Base-by-base conservation (phyloP, 37 sponge, comb jelly and placozoan genomes). In the Ephydatia muelleri region DNA sequence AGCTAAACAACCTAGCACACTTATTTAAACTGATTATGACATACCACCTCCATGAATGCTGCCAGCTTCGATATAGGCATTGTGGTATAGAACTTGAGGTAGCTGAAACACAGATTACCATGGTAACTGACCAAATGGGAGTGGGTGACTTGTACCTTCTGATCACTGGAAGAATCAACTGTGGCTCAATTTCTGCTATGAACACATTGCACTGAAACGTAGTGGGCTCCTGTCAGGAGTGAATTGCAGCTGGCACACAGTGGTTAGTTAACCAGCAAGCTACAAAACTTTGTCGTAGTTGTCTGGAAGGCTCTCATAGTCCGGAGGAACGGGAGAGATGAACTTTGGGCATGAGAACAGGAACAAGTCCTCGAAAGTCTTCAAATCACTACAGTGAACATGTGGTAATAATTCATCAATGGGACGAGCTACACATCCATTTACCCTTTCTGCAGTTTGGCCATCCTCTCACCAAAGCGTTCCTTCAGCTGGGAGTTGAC, bases 21-120 rank as follows among this genome's bases (percentile, higher is more conserved):
- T 9, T 19, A 12, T 2, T 3, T 36, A 38, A 25, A 66, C 37
- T 36, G 3, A 73, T 8, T 16, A 48, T 3, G 22, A 75, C 89
- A 65, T 49, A 95, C 94, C 84, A 88, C 84, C 29, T 97, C 97
- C 90, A 98, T 86, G 86, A 98, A 96, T 33, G 89, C 91, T 30
- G 99, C 93, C 32, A 98, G 88, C 78, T 98, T 98, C 0, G 93
- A 76, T 14, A 98, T 87, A n/a, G 99, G 99, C 87, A 98, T 93
- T 40, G 95, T 93, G 33, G 97, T 95, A 67, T 98, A 98, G 68
- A 98, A 94, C 77, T 95, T 88, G 79, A 98, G 84, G 80, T 97
- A 98, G 67, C 99, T 93, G 40, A 14, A 9, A 77, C 0, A 32
- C 3, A 12, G 43, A 76, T 3, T 43, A 6, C 43, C 6, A 43